phyloP scores from a whole-genome alignment of 2,797 vertebrate species.

The Pangasius sanitwongsei region DNA sequence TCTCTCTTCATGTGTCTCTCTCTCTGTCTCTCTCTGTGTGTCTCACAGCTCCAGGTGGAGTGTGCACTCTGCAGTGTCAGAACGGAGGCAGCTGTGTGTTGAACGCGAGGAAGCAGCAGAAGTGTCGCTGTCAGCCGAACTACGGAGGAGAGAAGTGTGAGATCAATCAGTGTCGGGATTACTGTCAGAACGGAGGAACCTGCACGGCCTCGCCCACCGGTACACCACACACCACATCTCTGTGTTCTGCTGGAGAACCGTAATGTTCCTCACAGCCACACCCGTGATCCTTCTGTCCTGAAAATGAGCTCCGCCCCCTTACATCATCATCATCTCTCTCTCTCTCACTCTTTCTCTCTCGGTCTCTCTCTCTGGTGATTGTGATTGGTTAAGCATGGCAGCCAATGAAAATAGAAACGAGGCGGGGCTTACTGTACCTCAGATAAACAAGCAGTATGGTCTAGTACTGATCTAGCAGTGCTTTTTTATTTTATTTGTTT shows the following conservation, averaged over 20 bases:
- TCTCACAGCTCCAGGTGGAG: slow-evolving; percentile 75
- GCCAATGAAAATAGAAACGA: not conserved
- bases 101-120: slow-evolving; percentile 90
- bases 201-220: slow-evolving; percentile 91
- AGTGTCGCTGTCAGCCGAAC: slow-evolving; percentile 93
- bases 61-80: slow-evolving; percentile 85
- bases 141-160: slow-evolving; percentile 90
- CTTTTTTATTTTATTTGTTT: not conserved
- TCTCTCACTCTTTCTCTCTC: not conserved
- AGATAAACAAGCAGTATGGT: not conserved
- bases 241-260: not conserved
- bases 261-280: not conserved
- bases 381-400: not conserved
- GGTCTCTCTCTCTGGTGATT: not conserved
- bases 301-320: not conserved
- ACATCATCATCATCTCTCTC: not conserved
- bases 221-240: slow-evolving; percentile 54
- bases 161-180: slow-evolving; percentile 88
- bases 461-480: not conserved
- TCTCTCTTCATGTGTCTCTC: not conserved
- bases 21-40: not conserved
- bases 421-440: not conserved
- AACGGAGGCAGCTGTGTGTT: slow-evolving; percentile 94
- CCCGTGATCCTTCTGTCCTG: not conserved
- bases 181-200: slow-evolving; percentile 93